These are phyloP conservation scores for Monochamus saltuarius DNA, from an alignment of 1,140 invertebrate species.

Conservation along the genomic window DNA sequence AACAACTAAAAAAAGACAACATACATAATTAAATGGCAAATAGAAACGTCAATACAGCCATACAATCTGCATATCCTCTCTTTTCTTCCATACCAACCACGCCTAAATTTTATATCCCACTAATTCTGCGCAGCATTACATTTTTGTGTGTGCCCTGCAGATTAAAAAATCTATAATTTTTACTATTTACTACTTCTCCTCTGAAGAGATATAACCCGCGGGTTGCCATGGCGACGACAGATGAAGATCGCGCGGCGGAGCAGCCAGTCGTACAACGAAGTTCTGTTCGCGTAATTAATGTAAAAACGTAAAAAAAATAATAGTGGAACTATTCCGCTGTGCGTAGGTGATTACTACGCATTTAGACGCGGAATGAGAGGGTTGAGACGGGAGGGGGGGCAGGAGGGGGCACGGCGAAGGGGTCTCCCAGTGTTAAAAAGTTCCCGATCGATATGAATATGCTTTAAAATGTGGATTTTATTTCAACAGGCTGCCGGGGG, in stretches of 20 bases:
- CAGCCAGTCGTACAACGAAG: conserved; percentile 28
- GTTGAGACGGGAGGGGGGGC: conserved; percentile 22
- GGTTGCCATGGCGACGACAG: conserved; percentile 35
- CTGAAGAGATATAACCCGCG: conserved; percentile 36
- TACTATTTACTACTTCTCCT: conserved; percentile 41
- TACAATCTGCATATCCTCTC: conserved; percentile 42
- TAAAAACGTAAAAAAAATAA: conserved; percentile 29
- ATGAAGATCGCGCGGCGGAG: conserved; percentile 29
- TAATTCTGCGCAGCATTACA: conserved; percentile 44
- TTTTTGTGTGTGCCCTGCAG: conserved; percentile 39
- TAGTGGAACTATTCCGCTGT: conserved; percentile 32
- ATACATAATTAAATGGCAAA: conserved; percentile 49
- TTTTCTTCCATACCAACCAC: conserved; percentile 39
- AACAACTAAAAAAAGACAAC: conserved; percentile 40
- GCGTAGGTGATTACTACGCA: conserved; percentile 41
- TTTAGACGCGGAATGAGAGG: conserved; percentile 37
- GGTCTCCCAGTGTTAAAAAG: conserved; percentile 44
- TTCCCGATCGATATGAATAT: conserved; percentile 50
- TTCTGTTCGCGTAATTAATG: conserved; percentile 28
- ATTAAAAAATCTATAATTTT: conserved; percentile 48
- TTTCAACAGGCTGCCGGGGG: conserved; percentile 42
- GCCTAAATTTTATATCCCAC: conserved; percentile 42
- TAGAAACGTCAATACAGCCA: conserved; percentile 48
- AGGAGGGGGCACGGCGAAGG: conserved; percentile 12
- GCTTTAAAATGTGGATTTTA: conserved; percentile 51